Base-by-base conservation (phyloP, 1,140 invertebrate genomes). In the Onthophagus taurus region DNA sequence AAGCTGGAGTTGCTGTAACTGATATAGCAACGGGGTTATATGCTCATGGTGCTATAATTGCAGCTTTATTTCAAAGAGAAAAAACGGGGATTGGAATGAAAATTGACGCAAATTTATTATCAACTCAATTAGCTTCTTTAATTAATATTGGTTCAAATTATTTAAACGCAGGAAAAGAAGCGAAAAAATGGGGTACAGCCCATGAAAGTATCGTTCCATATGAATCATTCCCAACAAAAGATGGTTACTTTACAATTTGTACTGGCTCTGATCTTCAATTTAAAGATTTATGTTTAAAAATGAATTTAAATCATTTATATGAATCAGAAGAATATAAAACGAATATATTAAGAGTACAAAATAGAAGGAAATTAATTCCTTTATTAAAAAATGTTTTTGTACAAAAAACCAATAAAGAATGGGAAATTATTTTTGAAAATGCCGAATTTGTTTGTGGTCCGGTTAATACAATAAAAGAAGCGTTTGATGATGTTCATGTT, bases 131-230 rank as follows among this genome's bases (percentile, higher is more conserved):
- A 12, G 79, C 89, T 0, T 79, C 79, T 52, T 71, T 98, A 54
- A 87, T 90, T 11, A 96, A 97, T 64, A 72, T 96, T 35, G 92
- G 76, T 0, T 85, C 82, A 1, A 95, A 91, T 70, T 97, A 89
- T 63, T 65, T 98, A 12, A 98, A 97, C 68, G 81, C 77, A 45
- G 80, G 80, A 33, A 71, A 77, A 52, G 85, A 92, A 57, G 82
- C 81, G 0, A 67, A 70, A 31, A 70, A 85, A 38, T 83, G 83
- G 75, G 93, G 95, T 3, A 96, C 91, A 0, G 87, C 85, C 4
- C 93, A 97, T 67, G 85, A 84, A 38, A 95, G 88, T 60, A 85
- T 98, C 51, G 93, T 97, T 0, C 94, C 94, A 0, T 97, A 97
- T 60, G 82, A 96, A 74, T 74, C 80, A 19, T 94, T 93, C 58